These are phyloP conservation scores for Diglossa cyanea DNA, from an alignment of 2,797 vertebrate genomes.

Conservation along the genomic window DNA sequence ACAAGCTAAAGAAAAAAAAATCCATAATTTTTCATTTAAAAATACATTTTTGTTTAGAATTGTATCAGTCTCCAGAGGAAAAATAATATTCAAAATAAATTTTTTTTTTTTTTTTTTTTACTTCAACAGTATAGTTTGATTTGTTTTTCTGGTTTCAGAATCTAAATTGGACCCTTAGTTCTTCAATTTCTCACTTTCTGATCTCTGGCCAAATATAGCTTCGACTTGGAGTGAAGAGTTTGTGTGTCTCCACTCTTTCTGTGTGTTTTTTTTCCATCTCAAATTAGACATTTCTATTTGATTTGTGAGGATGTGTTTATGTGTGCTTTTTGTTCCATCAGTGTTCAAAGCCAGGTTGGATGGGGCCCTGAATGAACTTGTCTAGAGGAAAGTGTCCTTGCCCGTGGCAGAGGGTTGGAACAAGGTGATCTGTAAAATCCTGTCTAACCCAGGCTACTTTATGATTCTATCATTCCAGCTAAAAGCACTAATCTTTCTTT, in stretches of 20 bases:
- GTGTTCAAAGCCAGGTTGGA: neutral
- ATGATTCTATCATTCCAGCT: neutral
- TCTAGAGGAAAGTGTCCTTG: neutral
- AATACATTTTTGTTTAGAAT: rapidly evolving
- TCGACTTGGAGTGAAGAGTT: neutral
- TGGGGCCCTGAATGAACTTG: no score
- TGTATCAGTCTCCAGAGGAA: neutral
- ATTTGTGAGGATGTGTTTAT: neutral
- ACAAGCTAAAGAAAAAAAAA: neutral
- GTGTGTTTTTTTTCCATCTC: neutral
- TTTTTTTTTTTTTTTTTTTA: neutral
- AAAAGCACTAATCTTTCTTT: neutral
- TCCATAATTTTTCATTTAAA: neutral
- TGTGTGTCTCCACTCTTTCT: neutral
- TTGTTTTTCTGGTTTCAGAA: neutral
- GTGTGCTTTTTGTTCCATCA: neutral
- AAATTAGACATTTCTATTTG: neutral
- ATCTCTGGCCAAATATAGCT: neutral
- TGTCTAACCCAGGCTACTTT: neutral
- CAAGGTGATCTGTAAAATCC: neutral
- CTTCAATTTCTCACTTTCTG: neutral
- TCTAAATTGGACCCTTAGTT: neutral
- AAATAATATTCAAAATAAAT: neutral
- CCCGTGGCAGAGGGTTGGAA: neutral
- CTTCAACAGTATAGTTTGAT: neutral